Evolutionary conservation across 2,113 vertebrate species (phyloP), one percentile per base, ranked within the genome.

Genomic region (Leptobrachium ailaonicum): DNA sequence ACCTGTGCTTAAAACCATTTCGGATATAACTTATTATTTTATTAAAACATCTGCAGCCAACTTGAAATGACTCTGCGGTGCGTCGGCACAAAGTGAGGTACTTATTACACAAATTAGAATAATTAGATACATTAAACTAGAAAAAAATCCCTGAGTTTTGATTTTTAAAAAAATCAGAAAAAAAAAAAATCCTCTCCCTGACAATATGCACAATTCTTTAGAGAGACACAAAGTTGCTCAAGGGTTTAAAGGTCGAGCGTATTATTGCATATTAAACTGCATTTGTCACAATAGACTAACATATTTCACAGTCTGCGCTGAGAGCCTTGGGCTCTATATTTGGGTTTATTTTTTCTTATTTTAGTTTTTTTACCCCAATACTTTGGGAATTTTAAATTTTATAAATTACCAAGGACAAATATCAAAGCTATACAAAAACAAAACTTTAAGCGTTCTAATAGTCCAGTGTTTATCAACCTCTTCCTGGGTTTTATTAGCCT

Each of bases 61-160:
- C 53, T 67, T 54, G 4, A 79, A 45, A 79, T 79, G 63, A 79
- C 77, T 84, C 66, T 87, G 86, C 83, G 84, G 77, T 79, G 79
- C 60, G 45, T 42, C 64, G 85, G 80, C 83, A 82, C 88, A 60
- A 42, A 70, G 32, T 32, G 43, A 64, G 69, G 68, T 79, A 78
- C 62, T 68, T 50, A 70, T 69, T 58, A 74, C 43, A 68, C 32
- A 75, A 20, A 41, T 60, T 77, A 56, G 44, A 43, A 62, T 75
- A 20, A 60, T 75, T 67, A 75, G 53, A 47, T 80, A 67, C 66
- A 80, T 41, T 68, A 41, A 44, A 74, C 68, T 20, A 53, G 66
- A 75, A 81, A 75, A 69, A 75, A 50, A 62, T 74, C 78, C 79
- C 79, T 81, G 79, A 75, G 79, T 62, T 53, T 69, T 68, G 7